phyloP scores from a whole-genome alignment of 2,797 vertebrate species.

The Sebastes minor region DNA sequence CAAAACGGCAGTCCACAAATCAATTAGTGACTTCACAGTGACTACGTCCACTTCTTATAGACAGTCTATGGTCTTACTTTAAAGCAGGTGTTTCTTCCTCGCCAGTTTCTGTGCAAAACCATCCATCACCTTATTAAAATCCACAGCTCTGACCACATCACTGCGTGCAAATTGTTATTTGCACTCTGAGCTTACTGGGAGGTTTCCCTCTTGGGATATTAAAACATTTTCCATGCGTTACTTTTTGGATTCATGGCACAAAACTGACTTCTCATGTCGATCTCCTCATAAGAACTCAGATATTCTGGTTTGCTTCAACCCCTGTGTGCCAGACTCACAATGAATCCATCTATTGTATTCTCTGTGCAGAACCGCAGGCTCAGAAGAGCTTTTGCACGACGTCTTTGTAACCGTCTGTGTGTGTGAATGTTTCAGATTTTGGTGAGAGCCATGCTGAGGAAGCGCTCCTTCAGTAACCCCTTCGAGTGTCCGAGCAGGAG shows the following conservation, averaged over 20 bases:
- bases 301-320: neutral
- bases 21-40: no score
- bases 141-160: neutral
- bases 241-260: neutral
- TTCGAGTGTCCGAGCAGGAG: conserved; percentile 88
- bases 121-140: neutral
- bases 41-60: no score
- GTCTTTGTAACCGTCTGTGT: neutral
- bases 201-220: neutral
- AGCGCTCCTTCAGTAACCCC: conserved; percentile 96
- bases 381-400: neutral
- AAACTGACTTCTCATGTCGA: neutral
- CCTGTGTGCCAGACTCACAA: neutral
- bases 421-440: conserved; percentile 85
- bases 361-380: neutral
- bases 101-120: neutral
- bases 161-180: accelerated
- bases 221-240: neutral
- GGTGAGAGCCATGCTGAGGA: conserved; percentile 96
- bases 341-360: neutral
- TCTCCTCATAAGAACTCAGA: neutral
- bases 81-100: neutral
- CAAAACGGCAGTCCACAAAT: no score
- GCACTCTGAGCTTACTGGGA: neutral
- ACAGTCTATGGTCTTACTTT: neutral